Conservation (phyloP, 2,888 invertebrate species). For the Erannis defoliaria region DNA sequence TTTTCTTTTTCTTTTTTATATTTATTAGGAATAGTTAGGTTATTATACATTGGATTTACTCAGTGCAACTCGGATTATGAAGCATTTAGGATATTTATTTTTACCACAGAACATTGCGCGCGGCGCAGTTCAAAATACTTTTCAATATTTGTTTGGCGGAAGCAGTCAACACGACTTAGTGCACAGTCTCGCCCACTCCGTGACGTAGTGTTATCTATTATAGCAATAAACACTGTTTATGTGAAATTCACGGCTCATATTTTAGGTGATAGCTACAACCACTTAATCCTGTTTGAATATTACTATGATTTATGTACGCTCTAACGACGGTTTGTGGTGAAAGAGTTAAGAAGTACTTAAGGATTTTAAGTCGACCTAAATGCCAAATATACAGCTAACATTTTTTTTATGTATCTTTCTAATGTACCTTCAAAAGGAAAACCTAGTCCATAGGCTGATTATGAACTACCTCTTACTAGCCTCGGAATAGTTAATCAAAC, state of each 20-base stretch:
- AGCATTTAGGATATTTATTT: no score
- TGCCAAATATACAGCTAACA: constrained; percentile 6
- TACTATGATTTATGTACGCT: constrained; percentile 10
- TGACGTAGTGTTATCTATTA: constrained; percentile 13
- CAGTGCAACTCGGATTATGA: no score
- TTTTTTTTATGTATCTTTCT: no score
- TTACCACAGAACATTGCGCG: neutral
- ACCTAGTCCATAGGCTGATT: no score
- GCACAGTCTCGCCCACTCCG: constrained; percentile 13
- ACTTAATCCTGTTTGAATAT: constrained; percentile 13
- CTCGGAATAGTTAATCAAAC: no score
- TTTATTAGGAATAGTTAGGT: neutral
- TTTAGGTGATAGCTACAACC: constrained; percentile 9
- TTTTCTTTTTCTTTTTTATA: no score
- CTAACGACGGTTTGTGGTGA: neutral
- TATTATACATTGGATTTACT: neutral
- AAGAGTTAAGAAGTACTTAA: neutral
- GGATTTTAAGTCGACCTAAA: neutral
- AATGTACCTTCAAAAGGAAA: no score
- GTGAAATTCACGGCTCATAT: constrained; percentile 13
- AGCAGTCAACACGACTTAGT: constrained; percentile 30
- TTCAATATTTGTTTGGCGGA: constrained; percentile 34
- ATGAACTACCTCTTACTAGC: no score
- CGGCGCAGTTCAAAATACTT: constrained; percentile 5
- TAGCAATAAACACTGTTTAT: constrained; percentile 24